Percentiles rank a stretch among this genome's conserved stretches.
Evolutionary conservation across 2,797 vertebrate genomes (phyloP).

Genomic region (Gastrophryne carolinensis): DNA sequence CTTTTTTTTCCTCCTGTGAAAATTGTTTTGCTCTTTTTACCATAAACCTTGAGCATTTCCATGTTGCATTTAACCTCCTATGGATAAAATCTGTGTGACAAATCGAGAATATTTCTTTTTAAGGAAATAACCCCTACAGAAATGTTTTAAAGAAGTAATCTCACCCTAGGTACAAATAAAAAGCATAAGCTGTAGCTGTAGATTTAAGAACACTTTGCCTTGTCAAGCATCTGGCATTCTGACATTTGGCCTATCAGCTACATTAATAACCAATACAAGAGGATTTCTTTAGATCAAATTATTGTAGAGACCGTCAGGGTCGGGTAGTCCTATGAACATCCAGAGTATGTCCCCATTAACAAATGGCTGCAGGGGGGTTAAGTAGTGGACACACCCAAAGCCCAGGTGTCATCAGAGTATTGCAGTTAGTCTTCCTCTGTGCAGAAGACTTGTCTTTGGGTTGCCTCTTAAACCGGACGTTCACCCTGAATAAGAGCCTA

Average conservation of each 20-base stretch:
- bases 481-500: too few species aligned
- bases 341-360: too few species aligned
- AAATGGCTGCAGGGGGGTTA: too few species aligned
- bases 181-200: background rate
- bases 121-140: background rate
- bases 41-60: background rate
- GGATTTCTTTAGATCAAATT: background rate
- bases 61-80: background rate
- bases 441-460: too few species aligned
- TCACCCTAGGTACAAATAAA: background rate
- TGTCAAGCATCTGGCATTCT: conserved; percentile 8
- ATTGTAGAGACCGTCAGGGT: background rate
- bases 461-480: too few species aligned
- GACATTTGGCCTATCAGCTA: background rate
- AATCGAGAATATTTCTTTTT: background rate
- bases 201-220: background rate
- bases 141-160: too few species aligned
- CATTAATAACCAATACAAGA: conserved; percentile 8
- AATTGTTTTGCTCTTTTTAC: background rate
- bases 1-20: background rate
- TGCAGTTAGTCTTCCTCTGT: too few species aligned
- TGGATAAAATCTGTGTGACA: background rate
- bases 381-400: too few species aligned
- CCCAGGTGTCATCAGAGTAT: too few species aligned
- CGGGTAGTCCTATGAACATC: too few species aligned